phyloP scores from a whole-genome alignment of 2,888 invertebrate species.

The Cryptophagus acutangulus region DNA sequence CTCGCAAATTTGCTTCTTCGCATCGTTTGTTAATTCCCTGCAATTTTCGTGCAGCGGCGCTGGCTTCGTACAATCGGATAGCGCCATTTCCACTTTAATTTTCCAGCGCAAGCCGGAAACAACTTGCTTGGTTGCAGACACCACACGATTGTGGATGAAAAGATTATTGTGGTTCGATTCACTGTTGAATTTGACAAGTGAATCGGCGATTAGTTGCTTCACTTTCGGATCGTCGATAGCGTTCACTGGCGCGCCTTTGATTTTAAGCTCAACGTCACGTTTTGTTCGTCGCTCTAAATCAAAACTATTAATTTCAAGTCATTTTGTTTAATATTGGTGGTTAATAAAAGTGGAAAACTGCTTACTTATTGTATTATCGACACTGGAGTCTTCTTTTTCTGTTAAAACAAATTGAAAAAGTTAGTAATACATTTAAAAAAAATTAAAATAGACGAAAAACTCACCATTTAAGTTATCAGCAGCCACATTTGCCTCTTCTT shows the following conservation, averaged over 20 bases:
- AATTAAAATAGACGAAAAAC: no score
- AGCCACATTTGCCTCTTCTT: no score
- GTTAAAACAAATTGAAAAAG: no score
- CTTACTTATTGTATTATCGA: no score
- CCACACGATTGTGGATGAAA: slow-evolving; percentile 44
- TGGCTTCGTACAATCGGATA: slow-evolving; percentile 51
- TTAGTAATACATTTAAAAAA: no score
- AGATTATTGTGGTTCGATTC: slow-evolving; percentile 37
- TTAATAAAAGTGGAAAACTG: no score
- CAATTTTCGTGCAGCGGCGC: slow-evolving; percentile 12
- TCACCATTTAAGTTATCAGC: no score
- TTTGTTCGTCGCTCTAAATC: slow-evolving; percentile 2
- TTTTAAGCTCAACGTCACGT: slow-evolving; percentile 3
- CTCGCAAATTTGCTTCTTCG: slow-evolving; percentile 32
- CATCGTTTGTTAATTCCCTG: slow-evolving; percentile 39
- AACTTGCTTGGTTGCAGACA: slow-evolving; percentile 50
- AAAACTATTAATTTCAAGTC: no score
- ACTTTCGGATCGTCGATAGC: slow-evolving; percentile 41
- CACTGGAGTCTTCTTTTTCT: no score
- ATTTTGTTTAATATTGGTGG: no score
- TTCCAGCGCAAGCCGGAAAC: slow-evolving; percentile 55
- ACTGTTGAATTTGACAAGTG: slow-evolving; percentile 46
- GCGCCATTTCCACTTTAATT: slow-evolving; percentile 56
- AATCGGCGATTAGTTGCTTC: slow-evolving; percentile 35
- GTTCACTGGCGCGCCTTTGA: slow-evolving; percentile 12